Conservation (phyloP, 2,797 vertebrate species). For the Pipistrellus pygmaeus region DNA sequence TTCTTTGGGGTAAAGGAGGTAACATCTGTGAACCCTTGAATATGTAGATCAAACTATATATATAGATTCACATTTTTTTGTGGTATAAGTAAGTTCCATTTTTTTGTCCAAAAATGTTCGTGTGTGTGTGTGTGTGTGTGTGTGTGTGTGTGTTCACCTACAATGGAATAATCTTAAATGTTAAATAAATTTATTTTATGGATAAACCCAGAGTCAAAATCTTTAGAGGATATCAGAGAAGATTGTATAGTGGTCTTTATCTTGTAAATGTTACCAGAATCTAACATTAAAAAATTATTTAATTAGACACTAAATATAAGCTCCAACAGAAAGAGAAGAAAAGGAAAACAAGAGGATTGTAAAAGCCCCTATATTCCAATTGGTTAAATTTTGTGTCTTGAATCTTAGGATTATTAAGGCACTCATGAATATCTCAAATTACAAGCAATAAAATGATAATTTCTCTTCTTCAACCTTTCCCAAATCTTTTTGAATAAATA, state of each 20-base stretch:
- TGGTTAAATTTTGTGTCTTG: constrained; percentile 21
- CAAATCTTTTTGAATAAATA: background rate
- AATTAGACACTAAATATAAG: background rate
- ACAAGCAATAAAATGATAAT: background rate
- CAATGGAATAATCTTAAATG: constrained; percentile 7
- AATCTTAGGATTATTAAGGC: background rate
- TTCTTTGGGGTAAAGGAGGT: background rate
- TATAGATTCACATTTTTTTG: background rate
- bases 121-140: background rate
- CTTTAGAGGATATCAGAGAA: constrained; percentile 8
- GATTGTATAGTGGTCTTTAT: background rate
- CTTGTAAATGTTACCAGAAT: background rate
- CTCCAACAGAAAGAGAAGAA: background rate
- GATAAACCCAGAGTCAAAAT: constrained; percentile 44
- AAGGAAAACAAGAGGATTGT: background rate
- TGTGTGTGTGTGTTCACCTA: background rate
- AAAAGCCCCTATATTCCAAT: background rate
- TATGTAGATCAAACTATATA: background rate
- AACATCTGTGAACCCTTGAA: constrained; percentile 13
- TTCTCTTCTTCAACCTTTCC: background rate
- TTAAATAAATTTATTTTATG: constrained; percentile 33
- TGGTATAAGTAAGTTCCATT: constrained; percentile 14
- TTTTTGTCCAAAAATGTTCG: background rate
- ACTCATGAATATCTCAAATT: constrained; percentile 8
- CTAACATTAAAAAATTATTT: constrained; percentile 32